A percentile compares a stretch with the other conserved stretches of the same genome.
Evolutionary conservation across 1,140 invertebrate genomes (phyloP).

Genomic region (Drosophila oshimai): DNA sequence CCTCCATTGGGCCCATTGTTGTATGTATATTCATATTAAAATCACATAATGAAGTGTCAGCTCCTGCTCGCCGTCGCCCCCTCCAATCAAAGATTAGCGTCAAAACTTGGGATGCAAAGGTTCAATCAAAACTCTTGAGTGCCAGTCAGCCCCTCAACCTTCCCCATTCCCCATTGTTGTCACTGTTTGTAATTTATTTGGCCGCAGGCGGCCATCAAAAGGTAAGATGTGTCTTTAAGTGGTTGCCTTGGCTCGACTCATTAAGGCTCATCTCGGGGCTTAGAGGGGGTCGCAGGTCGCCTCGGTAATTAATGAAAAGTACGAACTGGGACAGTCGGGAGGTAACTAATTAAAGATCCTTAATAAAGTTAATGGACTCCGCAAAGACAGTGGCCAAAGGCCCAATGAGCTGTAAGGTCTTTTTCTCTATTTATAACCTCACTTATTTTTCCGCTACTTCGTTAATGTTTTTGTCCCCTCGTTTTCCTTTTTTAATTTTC

Average conservation of each 20-base stretch:
- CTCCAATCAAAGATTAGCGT: slow-evolving; percentile 74
- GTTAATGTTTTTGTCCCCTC: slow-evolving; percentile 7
- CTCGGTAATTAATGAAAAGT: slow-evolving; percentile 74
- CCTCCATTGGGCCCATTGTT: slow-evolving; percentile 22
- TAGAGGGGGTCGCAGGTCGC: slow-evolving; percentile 47
- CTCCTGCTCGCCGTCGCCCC: slow-evolving; percentile 17
- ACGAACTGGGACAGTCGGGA: slow-evolving; percentile 42
- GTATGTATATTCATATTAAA: slow-evolving; percentile 67
- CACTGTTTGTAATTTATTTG: slow-evolving; percentile 56
- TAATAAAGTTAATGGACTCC: slow-evolving; percentile 76
- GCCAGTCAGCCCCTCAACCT: background rate
- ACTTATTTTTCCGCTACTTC: slow-evolving; percentile 18
- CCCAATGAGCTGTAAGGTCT: slow-evolving; percentile 58
- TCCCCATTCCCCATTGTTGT: slow-evolving; percentile 32
- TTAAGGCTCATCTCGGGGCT: slow-evolving; percentile 32
- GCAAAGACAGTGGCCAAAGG: background rate
- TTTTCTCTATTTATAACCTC: slow-evolving; percentile 39
- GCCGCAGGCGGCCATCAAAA: slow-evolving; percentile 61
- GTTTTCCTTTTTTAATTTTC: background rate
- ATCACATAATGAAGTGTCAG: slow-evolving; percentile 80
- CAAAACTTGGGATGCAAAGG: slow-evolving; percentile 72
- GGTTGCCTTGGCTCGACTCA: slow-evolving; percentile 15
- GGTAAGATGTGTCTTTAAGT: slow-evolving; percentile 63
- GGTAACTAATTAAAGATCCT: slow-evolving; percentile 73
- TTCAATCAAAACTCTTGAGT: slow-evolving; percentile 64